These are phyloP conservation scores for Percina caprodes DNA, from an alignment of 2,113 vertebrate genomes.

Conservation along the genomic window DNA sequence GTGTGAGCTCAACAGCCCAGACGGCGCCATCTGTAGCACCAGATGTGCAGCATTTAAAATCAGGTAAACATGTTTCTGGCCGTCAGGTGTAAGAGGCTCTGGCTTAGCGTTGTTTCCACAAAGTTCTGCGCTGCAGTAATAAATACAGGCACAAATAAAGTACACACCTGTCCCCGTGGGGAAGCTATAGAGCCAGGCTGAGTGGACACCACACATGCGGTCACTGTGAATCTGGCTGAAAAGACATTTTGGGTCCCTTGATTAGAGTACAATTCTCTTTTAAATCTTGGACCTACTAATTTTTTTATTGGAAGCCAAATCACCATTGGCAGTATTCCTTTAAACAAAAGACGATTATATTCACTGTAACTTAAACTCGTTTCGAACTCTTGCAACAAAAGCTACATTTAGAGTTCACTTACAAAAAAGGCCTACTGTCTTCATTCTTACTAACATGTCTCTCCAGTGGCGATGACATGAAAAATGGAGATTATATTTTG, in stretches of 20 bases:
- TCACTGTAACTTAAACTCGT: slow-evolving; percentile 10
- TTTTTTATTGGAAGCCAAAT: slow-evolving; percentile 1
- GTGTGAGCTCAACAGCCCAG: slow-evolving; percentile 18
- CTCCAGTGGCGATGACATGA: not conserved
- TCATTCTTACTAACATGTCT: not conserved
- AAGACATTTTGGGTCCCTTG: not conserved
- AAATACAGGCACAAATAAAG: slow-evolving; percentile 51
- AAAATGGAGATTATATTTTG: too few relatives aligned
- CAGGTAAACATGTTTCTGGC: slow-evolving; percentile 53
- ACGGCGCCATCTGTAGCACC: slow-evolving; percentile 53
- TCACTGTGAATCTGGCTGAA: slow-evolving; percentile 30
- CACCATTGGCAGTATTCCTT: not conserved
- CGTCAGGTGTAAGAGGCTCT: slow-evolving; percentile 26
- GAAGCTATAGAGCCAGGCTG: slow-evolving; percentile 23
- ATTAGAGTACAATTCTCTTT: slow-evolving; percentile 3
- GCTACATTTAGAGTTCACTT: slow-evolving; percentile 17
- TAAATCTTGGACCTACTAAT: not conserved
- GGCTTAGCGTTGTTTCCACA: slow-evolving; percentile 22
- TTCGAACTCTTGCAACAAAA: not conserved
- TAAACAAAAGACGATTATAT: slow-evolving; percentile 23
- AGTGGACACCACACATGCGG: slow-evolving; percentile 33
- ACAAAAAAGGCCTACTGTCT: not conserved
- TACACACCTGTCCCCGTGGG: slow-evolving; percentile 18
- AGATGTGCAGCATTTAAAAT: slow-evolving; percentile 66
- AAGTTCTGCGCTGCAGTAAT: slow-evolving; percentile 9